Percentiles rank a stretch among this genome's conserved stretches.
Evolutionary conservation across 2,113 vertebrate genomes (phyloP).

Genomic region (Charadrius vociferus): DNA sequence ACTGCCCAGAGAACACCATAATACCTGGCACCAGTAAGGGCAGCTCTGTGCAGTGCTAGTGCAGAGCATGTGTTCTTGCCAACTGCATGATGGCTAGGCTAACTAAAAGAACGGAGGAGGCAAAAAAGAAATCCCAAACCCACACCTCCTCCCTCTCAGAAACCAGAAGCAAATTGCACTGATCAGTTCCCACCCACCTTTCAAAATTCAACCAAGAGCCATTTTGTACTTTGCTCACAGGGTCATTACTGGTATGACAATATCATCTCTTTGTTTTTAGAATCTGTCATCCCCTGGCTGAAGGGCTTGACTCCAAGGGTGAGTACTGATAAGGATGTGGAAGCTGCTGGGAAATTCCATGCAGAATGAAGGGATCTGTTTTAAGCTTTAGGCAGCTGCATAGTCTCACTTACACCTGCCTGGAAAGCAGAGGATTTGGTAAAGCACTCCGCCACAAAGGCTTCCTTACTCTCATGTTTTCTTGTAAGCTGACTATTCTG

Average conservation of each 20-base stretch:
- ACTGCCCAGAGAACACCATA: not conserved
- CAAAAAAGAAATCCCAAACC: fast-evolving
- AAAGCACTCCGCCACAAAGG: not conserved
- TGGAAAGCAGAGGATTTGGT: not conserved
- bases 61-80: not conserved
- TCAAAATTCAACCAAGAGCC: not conserved
- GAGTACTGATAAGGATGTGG: not conserved
- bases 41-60: not conserved
- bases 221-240: not conserved
- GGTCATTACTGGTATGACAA: not conserved
- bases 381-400: not conserved
- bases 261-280: slow-evolving; percentile 21
- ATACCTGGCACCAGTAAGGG: not conserved
- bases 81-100: not conserved
- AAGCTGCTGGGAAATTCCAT: slow-evolving; percentile 21
- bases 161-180: not conserved
- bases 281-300: not conserved
- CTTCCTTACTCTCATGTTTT: not conserved
- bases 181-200: not conserved
- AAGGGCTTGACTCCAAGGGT: not conserved
- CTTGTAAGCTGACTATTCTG: not conserved
- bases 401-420: not conserved
- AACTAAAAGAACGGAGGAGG: not conserved
- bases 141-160: too few relatives aligned
- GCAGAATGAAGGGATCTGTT: not conserved